Conservation (phyloP, 2,888 invertebrate genomes). For the Periphyllus acericola region DNA sequence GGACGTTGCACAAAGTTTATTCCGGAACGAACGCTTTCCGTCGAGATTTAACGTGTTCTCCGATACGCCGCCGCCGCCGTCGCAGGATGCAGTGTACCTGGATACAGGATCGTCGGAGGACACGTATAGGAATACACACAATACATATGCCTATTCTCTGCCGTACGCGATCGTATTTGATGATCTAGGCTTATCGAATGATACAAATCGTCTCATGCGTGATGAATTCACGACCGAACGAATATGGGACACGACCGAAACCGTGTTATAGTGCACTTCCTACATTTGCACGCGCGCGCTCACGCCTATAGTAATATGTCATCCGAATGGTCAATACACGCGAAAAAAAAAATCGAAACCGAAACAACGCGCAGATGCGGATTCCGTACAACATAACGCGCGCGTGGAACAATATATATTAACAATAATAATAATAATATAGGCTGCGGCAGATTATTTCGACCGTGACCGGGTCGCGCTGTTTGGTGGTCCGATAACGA, state of each 20-base stretch:
- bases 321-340: neutral
- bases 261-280: neutral
- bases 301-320: neutral
- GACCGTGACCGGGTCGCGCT: neutral
- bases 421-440: no score
- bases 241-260: neutral
- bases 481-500: neutral
- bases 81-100: no score
- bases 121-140: no score
- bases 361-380: neutral
- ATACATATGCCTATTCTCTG: no score
- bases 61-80: no score
- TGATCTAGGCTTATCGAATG: no score
- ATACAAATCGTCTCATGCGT: neutral
- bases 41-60: no score
- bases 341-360: neutral
- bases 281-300: neutral
- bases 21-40: no score
- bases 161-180: no score
- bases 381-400: neutral
- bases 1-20: no score
- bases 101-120: no score
- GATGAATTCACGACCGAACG: neutral
- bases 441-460: neutral
- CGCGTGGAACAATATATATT: neutral